Percentiles rank a stretch among this genome's conserved stretches.
Evolutionary conservation across 2,113 vertebrate genomes (phyloP).

Genomic region (Galbula dea): DNA sequence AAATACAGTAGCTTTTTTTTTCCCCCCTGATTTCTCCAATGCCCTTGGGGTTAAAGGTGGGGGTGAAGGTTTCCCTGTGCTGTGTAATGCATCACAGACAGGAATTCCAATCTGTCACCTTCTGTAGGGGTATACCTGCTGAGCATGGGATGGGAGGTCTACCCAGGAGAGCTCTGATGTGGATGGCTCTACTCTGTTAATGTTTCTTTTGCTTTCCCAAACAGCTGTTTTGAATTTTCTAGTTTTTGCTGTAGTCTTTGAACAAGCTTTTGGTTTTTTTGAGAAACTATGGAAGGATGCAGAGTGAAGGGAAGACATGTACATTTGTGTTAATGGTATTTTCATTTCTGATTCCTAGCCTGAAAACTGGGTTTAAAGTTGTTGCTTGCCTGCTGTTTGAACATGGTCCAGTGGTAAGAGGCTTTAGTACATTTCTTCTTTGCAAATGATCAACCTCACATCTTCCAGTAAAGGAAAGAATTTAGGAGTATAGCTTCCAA

Average conservation of each 20-base stretch:
- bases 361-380: constrained; percentile 30
- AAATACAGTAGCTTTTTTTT: background rate
- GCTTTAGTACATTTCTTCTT: constrained; percentile 48
- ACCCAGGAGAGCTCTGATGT: background rate
- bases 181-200: background rate
- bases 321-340: background rate
- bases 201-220: background rate
- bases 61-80: background rate
- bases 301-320: background rate
- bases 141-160: background rate
- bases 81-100: background rate
- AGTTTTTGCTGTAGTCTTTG: background rate
- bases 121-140: background rate
- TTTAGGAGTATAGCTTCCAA: constrained; percentile 43
- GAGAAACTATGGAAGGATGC: background rate
- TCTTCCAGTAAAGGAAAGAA: constrained; percentile 62
- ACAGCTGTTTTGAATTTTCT: constrained; percentile 13
- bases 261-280: background rate
- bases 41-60: background rate
- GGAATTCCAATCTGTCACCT: background rate
- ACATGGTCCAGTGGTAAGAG: constrained; percentile 26
- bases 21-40: background rate
- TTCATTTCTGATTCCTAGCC: constrained; percentile 5
- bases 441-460: constrained; percentile 50
- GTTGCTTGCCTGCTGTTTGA: constrained; percentile 51